Evolutionary conservation across 2,113 vertebrate genomes (phyloP), one percentile per base, ranked within the genome.

Genomic region (Gymnocephalus cernua): DNA sequence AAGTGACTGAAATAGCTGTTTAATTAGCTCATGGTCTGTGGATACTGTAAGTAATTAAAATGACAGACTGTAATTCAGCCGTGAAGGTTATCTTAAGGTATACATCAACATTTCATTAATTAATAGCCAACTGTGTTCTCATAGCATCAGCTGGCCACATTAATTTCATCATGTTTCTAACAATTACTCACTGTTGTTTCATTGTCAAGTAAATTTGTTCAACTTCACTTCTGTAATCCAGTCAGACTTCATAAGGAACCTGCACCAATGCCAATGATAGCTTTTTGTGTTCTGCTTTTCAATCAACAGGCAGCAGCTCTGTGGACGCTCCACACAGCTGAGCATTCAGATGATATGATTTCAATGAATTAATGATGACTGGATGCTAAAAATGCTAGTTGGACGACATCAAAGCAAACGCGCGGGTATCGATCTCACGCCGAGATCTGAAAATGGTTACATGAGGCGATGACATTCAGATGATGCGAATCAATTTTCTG

Each of bases 311-410:
- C 25, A 50, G 44, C 54, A 13, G n/a, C 64, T 32, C 74, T 19
- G 71, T 15, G 41, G 69, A 35, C 4, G 5, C 32, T 61, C 16
- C 25, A 10, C 77, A 35, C 70, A 77, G 71, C 66, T 38, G 69
- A 83, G 77, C 51, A 45, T 61, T 82, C 59, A 14, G 61, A 79
- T 63, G 59, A 80, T 72, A 65, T 15, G 18, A 25, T 88, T 84
- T 23, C 38, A 58, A 71, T 87, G 57, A 89, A 85, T 90, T 83
- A 85, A 78, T 89, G 73, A 88, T 87, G 82, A 79, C 47, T 77
- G 75, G 64, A 79, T 89, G 87, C 73, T 84, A 90, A 83, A 90
- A 93, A 90, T 91, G 84, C 91, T 88, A 92, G 79, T 85, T 53
- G 68, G 80, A 47, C 57, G 1, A 50, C 83, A 88, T 88, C 84